phyloP scores from a whole-genome alignment of 2,888 invertebrate species.

The Andrena bucephala region DNA sequence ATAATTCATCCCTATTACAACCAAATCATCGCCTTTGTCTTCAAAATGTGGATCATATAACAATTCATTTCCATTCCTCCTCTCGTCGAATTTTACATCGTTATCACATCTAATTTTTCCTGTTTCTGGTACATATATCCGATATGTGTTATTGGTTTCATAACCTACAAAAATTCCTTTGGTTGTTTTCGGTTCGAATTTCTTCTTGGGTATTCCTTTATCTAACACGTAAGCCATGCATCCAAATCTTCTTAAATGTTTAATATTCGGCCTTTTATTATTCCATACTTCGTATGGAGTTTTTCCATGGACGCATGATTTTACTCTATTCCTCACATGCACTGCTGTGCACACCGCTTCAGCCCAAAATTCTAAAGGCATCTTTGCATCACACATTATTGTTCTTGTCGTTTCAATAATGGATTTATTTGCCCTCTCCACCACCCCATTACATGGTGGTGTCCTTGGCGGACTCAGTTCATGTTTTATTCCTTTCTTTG shows the following conservation, averaged over 20 bases:
- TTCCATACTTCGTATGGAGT: slow-evolving; percentile 20
- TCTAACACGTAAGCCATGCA: slow-evolving; percentile 8
- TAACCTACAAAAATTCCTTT: slow-evolving; percentile 27
- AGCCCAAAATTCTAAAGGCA: slow-evolving; percentile 5
- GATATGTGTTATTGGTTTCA: slow-evolving; percentile 14
- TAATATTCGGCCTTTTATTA: slow-evolving; percentile 7
- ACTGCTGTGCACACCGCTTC: background rate
- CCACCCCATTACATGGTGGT: slow-evolving; percentile 22
- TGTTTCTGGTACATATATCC: slow-evolving; percentile 22
- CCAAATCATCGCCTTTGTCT: background rate
- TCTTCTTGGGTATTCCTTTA: background rate
- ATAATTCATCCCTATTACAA: background rate
- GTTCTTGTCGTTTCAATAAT: slow-evolving; percentile 9
- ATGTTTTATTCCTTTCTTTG: slow-evolving; percentile 5
- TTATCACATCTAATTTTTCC: background rate
- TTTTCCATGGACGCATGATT: background rate
- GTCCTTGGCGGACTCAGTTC: background rate
- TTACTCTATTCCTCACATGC: slow-evolving; percentile 12
- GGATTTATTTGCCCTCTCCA: slow-evolving; percentile 3
- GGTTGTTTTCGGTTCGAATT: slow-evolving; percentile 4
- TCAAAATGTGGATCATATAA: background rate
- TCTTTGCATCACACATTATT: slow-evolving; percentile 7
- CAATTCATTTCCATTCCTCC: slow-evolving; percentile 2
- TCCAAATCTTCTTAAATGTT: slow-evolving; percentile 28
- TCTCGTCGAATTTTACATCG: slow-evolving; percentile 25